Evolutionary conservation across 2,113 vertebrate genomes (phyloP).

Genomic region (Haemorhous mexicanus): DNA sequence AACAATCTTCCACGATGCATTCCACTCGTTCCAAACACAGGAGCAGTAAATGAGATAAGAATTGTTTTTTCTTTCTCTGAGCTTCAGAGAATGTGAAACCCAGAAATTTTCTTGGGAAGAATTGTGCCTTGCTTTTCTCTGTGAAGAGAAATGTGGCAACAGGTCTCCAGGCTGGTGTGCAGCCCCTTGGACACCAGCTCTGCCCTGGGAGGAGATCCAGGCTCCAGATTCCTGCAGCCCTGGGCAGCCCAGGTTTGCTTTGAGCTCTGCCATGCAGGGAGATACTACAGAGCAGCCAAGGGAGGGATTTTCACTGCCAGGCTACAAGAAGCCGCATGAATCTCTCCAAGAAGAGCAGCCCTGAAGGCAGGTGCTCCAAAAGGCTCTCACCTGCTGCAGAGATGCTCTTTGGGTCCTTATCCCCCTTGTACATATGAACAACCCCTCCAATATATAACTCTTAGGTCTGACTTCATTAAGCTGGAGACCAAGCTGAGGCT

Average conservation of each 20-base stretch:
- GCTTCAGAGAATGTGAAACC: too few species aligned
- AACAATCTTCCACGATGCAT: too few species aligned
- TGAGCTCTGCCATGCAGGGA: neutral
- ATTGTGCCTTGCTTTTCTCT: too few species aligned
- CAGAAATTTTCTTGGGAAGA: too few species aligned
- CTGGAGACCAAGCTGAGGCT: neutral
- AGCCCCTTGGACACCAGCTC: neutral
- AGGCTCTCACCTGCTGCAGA: neutral
- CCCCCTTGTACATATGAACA: fast-evolving
- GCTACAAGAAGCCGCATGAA: neutral
- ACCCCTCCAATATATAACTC: neutral
- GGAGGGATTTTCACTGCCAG: neutral
- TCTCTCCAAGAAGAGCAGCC: neutral
- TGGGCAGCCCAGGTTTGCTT: neutral
- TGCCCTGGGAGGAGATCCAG: neutral
- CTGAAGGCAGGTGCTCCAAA: neutral
- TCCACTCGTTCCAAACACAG: too few species aligned
- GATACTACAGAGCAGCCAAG: neutral
- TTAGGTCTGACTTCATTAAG: neutral
- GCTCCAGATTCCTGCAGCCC: neutral
- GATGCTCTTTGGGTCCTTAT: neutral
- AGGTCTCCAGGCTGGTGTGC: fast-evolving
- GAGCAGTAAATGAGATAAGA: too few species aligned
- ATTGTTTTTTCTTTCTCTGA: too few species aligned
- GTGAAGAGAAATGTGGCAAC: too few species aligned